phyloP scores from a whole-genome alignment of 2,888 invertebrate genomes.

The Dynastes hyllus region DNA sequence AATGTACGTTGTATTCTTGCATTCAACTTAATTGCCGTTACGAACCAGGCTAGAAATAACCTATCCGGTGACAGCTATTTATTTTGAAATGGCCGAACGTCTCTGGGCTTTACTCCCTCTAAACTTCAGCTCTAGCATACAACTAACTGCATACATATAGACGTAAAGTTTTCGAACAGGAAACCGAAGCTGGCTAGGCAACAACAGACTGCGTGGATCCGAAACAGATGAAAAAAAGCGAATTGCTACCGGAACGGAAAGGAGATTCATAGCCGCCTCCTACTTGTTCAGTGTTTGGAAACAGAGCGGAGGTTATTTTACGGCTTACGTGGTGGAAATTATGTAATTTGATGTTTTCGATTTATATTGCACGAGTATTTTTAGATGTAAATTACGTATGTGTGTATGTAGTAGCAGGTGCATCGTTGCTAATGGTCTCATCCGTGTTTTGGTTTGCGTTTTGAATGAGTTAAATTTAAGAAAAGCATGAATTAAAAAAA shows the following conservation, averaged over 20 bases:
- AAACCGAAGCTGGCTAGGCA: slow-evolving; percentile 2
- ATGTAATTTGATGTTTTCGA: too few relatives aligned
- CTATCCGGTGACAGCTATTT: not conserved
- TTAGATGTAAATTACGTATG: too few relatives aligned
- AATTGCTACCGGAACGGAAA: not conserved
- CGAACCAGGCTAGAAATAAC: not conserved
- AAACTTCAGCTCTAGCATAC: too few relatives aligned
- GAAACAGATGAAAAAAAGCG: slow-evolving; percentile 30
- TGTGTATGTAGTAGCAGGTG: too few relatives aligned
- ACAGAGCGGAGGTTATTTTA: not conserved
- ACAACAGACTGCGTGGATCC: slow-evolving; percentile 41
- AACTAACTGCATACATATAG: not conserved
- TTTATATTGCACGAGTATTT: too few relatives aligned
- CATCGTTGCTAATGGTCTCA: too few relatives aligned
- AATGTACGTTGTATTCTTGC: not conserved
- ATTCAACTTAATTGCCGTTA: slow-evolving; percentile 2
- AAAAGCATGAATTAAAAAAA: too few relatives aligned
- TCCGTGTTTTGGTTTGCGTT: too few relatives aligned
- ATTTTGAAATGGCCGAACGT: not conserved
- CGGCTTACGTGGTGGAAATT: too few relatives aligned
- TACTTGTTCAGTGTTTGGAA: not conserved
- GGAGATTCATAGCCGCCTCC: slow-evolving; percentile 2
- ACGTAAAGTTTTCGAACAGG: slow-evolving; percentile 21
- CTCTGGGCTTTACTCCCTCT: not conserved
- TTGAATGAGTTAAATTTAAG: too few relatives aligned